Conservation (phyloP, 2,888 invertebrate species). For the Chloromyia formosa region DNA sequence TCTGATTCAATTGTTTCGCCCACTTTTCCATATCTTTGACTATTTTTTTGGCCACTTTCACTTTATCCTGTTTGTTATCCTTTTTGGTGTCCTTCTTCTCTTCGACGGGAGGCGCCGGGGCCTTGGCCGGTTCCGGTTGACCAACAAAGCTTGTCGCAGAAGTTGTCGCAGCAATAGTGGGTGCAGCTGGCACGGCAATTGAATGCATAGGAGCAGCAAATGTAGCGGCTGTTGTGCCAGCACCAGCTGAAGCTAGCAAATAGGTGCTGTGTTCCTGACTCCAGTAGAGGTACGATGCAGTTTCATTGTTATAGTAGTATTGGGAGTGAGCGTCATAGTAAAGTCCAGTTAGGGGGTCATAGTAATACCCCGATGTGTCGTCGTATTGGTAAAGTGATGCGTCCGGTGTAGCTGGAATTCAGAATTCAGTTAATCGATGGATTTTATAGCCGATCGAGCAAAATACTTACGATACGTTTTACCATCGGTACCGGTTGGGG, state of each 20-base stretch:
- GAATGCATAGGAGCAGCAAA: background rate
- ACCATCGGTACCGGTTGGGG: slow-evolving; percentile 72
- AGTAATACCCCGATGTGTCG: slow-evolving; percentile 94
- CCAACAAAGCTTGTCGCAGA: slow-evolving; percentile 49
- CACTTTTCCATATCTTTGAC: slow-evolving; percentile 88
- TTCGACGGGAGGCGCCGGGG: slow-evolving; percentile 59
- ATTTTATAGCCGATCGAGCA: background rate
- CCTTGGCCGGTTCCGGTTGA: slow-evolving; percentile 44
- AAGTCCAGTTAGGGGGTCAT: slow-evolving; percentile 89
- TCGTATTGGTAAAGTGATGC: slow-evolving; percentile 92
- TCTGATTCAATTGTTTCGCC: slow-evolving; percentile 97
- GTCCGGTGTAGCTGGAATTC: slow-evolving; percentile 75
- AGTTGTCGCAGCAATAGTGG: slow-evolving; percentile 56
- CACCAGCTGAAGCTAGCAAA: slow-evolving; percentile 63
- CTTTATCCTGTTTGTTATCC: slow-evolving; percentile 88
- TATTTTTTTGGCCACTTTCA: slow-evolving; percentile 96
- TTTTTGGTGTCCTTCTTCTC: slow-evolving; percentile 66
- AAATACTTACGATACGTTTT: slow-evolving; percentile 70
- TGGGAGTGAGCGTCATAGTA: slow-evolving; percentile 97
- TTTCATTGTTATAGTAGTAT: slow-evolving; percentile 94
- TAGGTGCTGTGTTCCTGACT: slow-evolving; percentile 78
- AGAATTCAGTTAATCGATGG: background rate
- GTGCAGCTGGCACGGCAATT: slow-evolving; percentile 52
- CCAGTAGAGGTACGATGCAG: slow-evolving; percentile 95
- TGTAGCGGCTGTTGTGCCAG: background rate